Evolutionary conservation across 1,140 invertebrate species (phyloP), one percentile per base, ranked within the genome.

Genomic region (Papilio dardanus): DNA sequence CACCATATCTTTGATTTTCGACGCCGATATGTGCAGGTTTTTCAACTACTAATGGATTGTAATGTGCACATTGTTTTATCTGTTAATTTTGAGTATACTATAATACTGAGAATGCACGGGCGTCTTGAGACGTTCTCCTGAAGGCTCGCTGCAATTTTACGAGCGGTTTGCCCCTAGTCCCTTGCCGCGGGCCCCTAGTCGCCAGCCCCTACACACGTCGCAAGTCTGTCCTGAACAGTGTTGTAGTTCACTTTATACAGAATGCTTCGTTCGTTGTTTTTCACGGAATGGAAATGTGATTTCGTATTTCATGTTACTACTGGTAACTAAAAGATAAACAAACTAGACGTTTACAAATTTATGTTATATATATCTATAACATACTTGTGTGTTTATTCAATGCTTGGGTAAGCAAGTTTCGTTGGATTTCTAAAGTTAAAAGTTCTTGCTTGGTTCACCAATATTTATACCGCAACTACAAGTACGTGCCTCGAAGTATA

Each of bases 71-170:
- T 30, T 40, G 54, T 12, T 69, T 31, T 12, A 76, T 86, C 80
- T 83, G 75, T 5, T 74, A 19, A 33, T 77, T 71, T 46, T 8
- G 7, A n/a, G 37, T 85, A 74, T 85, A 83, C 86, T 88, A 71
- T 50, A 16, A 65, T 74, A 81, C 84, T 88, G 89, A 91, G 91
- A 92, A 92, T 91, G 89, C 91, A 90, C 88, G 82, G 79, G 77
- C 88, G 89, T 91, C 91, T 91, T 91, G 88, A 92, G 91, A 92
- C 88, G 69, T 85, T 90, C 86, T 83, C 88, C 89, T 85, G 79
- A 84, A 88, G 86, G 86, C 81, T 81, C 79, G 83, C 77, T 92
- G 89, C 89, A 91, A 90, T 91, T 92, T 92, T 91, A 92, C 88
- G 91, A 92, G 75, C 83, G 81, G 81, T 80, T 62, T 86, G 86